These are phyloP conservation scores for Prochilodus magdalenae DNA, from an alignment of 2,113 vertebrate genomes.

Conservation along the genomic window DNA sequence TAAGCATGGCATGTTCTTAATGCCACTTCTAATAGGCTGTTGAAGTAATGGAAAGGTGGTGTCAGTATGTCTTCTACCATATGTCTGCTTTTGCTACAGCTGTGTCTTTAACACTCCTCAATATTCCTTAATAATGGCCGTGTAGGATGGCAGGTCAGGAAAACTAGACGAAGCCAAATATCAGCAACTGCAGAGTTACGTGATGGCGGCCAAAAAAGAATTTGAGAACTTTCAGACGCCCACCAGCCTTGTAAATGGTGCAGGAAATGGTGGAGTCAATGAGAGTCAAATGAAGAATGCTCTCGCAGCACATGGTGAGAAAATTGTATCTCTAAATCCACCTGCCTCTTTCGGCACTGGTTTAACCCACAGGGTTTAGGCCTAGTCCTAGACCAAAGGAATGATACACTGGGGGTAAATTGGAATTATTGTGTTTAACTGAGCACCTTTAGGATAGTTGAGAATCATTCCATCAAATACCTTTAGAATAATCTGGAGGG, in stretches of 20 bases:
- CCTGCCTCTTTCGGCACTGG: not conserved
- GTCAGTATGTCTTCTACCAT: too few species aligned
- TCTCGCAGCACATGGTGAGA: slow-evolving; percentile 53
- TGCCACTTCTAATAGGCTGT: too few species aligned
- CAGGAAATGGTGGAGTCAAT: slow-evolving; percentile 46
- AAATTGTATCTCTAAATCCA: not conserved
- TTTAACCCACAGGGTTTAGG: not conserved
- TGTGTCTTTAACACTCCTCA: not conserved
- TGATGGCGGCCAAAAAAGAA: slow-evolving; percentile 56
- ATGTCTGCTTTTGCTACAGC: not conserved
- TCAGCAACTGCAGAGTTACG: slow-evolving; percentile 64
- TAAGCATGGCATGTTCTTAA: too few species aligned
- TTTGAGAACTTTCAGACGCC: slow-evolving; percentile 61
- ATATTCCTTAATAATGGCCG: slow-evolving; percentile 47
- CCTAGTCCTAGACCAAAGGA: too few species aligned
- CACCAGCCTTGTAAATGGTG: too few species aligned
- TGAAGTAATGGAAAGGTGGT: too few species aligned
- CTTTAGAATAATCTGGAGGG: too few species aligned
- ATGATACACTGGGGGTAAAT: too few species aligned
- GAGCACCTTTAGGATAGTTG: too few species aligned
- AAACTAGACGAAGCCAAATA: slow-evolving; percentile 63
- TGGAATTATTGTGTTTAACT: too few species aligned
- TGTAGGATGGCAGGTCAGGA: slow-evolving; percentile 59
- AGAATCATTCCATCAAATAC: too few species aligned
- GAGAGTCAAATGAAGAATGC: slow-evolving; percentile 56